Percentiles rank a stretch among this genome's conserved stretches.
These are phyloP conservation scores for Nannospalax galili DNA, from an alignment of 2,113 vertebrate genomes.

Conservation along the genomic window DNA sequence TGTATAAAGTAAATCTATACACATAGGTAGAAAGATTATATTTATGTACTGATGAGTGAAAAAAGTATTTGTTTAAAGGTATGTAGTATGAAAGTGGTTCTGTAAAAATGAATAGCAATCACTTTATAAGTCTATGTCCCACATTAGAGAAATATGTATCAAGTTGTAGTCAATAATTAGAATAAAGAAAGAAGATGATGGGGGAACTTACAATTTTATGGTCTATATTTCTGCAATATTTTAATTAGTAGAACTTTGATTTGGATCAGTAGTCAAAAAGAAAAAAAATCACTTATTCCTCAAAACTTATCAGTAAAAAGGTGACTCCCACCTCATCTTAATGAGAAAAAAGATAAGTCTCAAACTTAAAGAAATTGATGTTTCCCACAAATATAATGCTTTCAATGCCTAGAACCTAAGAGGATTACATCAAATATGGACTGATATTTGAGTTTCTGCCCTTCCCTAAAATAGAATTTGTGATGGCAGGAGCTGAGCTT, in stretches of 20 bases:
- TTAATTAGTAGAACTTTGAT: slow-evolving; percentile 20
- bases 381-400: slow-evolving; percentile 9
- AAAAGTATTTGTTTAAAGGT: not conserved
- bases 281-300: not conserved
- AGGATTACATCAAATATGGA: not conserved
- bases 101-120: slow-evolving; percentile 17
- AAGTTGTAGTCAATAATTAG: not conserved
- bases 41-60: not conserved
- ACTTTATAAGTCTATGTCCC: slow-evolving; percentile 10
- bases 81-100: not conserved
- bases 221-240: slow-evolving; percentile 24
- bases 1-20: not conserved
- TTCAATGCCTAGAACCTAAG: not conserved
- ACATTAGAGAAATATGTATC: not conserved
- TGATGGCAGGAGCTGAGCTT: slow-evolving; percentile 32
- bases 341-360: not conserved
- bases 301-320: not conserved
- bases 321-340: not conserved
- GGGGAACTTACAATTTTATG: not conserved
- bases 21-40: not conserved
- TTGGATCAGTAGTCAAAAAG: slow-evolving; percentile 21
- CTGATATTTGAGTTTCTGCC: not conserved
- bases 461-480: slow-evolving; percentile 15
- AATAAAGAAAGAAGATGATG: not conserved
- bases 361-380: slow-evolving; percentile 28